These are phyloP conservation scores for Herminia tarsipennalis DNA, from an alignment of 2,888 invertebrate genomes.

Conservation along the genomic window DNA sequence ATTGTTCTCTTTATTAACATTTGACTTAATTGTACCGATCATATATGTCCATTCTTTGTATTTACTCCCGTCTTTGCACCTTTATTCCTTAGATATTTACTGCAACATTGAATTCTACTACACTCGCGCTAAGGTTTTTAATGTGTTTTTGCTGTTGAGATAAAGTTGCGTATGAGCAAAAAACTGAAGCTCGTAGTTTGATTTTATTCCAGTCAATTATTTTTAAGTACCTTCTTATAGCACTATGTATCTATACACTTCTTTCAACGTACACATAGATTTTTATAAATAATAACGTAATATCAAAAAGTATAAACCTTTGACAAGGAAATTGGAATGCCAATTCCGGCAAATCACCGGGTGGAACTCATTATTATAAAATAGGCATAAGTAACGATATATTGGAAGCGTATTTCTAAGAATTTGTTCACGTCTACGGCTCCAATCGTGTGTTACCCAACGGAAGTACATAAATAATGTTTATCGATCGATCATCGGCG, in stretches of 20 bases:
- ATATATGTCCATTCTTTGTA: conserved; percentile 50
- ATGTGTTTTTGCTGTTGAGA: not conserved
- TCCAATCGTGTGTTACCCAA: conserved; percentile 62
- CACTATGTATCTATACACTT: no score
- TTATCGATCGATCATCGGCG: conserved; percentile 84
- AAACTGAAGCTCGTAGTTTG: conserved; percentile 11
- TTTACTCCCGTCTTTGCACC: conserved; percentile 36
- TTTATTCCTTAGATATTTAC: conserved; percentile 24
- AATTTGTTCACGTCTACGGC: conserved; percentile 63
- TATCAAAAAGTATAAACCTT: no score
- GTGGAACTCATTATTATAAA: conserved; percentile 24
- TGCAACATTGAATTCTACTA: conserved; percentile 19
- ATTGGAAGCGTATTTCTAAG: conserved; percentile 55
- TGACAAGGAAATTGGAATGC: no score
- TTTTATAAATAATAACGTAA: no score
- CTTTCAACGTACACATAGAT: no score
- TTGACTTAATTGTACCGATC: conserved; percentile 65
- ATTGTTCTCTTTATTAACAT: conserved; percentile 73
- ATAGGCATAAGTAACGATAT: conserved; percentile 26
- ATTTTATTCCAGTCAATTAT: no score
- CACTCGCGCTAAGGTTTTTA: conserved; percentile 14
- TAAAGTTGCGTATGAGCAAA: no score
- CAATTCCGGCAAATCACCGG: conserved; percentile 20
- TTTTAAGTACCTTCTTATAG: no score
- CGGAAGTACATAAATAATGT: conserved; percentile 85